These are phyloP conservation scores for Tetheella fluctuosa DNA, from an alignment of 2,888 invertebrate species.

Conservation along the genomic window DNA sequence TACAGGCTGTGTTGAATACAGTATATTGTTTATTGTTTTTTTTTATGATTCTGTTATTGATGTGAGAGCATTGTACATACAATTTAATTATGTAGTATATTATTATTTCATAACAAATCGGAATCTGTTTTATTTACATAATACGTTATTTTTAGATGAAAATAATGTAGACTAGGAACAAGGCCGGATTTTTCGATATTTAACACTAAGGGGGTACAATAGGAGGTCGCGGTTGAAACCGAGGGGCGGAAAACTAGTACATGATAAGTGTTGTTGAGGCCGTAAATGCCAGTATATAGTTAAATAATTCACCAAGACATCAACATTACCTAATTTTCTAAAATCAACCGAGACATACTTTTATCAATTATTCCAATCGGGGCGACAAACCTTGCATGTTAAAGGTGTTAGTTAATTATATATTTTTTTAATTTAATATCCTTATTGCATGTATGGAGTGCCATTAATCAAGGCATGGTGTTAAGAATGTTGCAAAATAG, in stretches of 20 bases:
- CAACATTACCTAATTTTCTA: too few species aligned
- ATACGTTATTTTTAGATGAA: too few species aligned
- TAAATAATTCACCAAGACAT: too few species aligned
- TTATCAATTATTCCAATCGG: not conserved
- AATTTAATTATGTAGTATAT: not conserved
- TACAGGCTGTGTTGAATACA: constrained; percentile 37
- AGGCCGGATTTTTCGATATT: too few species aligned
- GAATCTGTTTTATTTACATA: not conserved
- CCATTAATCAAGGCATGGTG: not conserved
- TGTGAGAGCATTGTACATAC: not conserved
- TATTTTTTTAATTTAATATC: constrained; percentile 1
- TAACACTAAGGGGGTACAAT: too few species aligned
- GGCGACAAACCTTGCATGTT: not conserved
- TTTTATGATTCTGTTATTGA: not conserved
- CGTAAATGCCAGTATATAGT: too few species aligned
- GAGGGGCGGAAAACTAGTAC: too few species aligned
- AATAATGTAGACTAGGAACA: too few species aligned
- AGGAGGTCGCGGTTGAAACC: too few species aligned
- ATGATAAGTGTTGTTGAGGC: too few species aligned
- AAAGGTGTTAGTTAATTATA: not conserved
- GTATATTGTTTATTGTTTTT: not conserved
- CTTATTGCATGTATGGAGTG: not conserved
- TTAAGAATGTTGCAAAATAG: not conserved
- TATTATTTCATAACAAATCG: not conserved
- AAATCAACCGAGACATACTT: too few species aligned